Conservation (phyloP, 1,140 invertebrate genomes). For the Drosophila burlai region DNA sequence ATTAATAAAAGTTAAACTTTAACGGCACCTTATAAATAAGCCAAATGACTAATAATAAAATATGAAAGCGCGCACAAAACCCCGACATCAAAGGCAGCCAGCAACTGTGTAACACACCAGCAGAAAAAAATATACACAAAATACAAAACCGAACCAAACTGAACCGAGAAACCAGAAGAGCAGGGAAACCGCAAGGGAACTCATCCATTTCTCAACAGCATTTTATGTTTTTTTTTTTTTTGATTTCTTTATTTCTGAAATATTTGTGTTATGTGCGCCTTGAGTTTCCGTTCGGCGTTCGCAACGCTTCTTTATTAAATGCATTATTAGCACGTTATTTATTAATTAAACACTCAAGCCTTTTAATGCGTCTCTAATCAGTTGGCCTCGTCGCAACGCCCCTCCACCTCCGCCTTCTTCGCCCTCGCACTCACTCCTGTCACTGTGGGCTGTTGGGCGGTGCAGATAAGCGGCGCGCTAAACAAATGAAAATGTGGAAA, state of each 20-base stretch:
- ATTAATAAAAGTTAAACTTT: slow-evolving; percentile 82
- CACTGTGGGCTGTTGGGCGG: slow-evolving; percentile 16
- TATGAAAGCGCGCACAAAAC: slow-evolving; percentile 68
- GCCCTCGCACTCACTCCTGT: not conserved
- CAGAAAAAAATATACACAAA: slow-evolving; percentile 22
- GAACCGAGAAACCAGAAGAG: slow-evolving; percentile 21
- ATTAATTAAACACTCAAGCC: slow-evolving; percentile 79
- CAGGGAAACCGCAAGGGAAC: slow-evolving; percentile 41
- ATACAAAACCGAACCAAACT: slow-evolving; percentile 28
- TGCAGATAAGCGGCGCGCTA: slow-evolving; percentile 58
- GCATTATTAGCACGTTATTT: slow-evolving; percentile 82
- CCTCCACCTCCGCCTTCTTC: not conserved
- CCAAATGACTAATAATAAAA: slow-evolving; percentile 83
- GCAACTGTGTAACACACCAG: slow-evolving; percentile 36
- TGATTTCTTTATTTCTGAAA: slow-evolving; percentile 20
- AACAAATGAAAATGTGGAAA: slow-evolving; percentile 62
- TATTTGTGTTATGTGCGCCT: slow-evolving; percentile 36
- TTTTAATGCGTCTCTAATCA: slow-evolving; percentile 69
- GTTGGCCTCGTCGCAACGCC: slow-evolving; percentile 28
- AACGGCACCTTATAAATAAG: slow-evolving; percentile 80
- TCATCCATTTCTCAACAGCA: slow-evolving; percentile 45
- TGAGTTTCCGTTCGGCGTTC: slow-evolving; percentile 21
- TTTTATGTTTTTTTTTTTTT: slow-evolving; percentile 10
- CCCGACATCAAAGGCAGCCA: slow-evolving; percentile 68
- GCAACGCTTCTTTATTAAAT: slow-evolving; percentile 59